These are phyloP conservation scores for Ctenosaura bakeri DNA, from an alignment of 2,797 vertebrate species.

Conservation along the genomic window DNA sequence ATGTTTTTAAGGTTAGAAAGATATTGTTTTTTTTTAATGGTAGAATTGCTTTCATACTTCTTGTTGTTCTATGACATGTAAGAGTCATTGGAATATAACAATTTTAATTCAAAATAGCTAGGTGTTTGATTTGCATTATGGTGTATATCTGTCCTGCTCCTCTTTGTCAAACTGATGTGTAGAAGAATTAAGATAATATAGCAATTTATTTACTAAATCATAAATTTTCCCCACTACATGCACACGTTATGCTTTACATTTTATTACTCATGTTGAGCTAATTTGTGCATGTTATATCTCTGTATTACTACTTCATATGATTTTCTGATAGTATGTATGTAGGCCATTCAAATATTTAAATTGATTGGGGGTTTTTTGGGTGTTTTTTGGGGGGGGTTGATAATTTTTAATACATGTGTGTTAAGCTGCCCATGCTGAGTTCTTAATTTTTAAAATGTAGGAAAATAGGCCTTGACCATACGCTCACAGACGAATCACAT, in stretches of 20 bases:
- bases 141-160: constrained; percentile 40
- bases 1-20: constrained; percentile 53
- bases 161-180: background rate
- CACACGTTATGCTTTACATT: background rate
- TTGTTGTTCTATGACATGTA: constrained; percentile 42
- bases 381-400: background rate
- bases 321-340: constrained; percentile 3
- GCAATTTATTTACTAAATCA: background rate
- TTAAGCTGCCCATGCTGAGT: background rate
- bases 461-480: background rate
- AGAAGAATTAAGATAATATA: constrained; percentile 1
- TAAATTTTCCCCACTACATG: background rate
- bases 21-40: constrained; percentile 10
- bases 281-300: background rate
- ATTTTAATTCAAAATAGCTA: constrained; percentile 31
- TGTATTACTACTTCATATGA: background rate
- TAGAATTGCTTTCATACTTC: constrained; percentile 47
- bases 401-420: background rate
- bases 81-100: constrained; percentile 44
- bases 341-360: background rate
- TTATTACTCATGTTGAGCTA: constrained; percentile 28
- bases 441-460: background rate
- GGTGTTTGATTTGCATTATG: constrained; percentile 6
- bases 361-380: too few species aligned
- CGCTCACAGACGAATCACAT: background rate